Evolutionary conservation across 1,140 invertebrate species (phyloP), one percentile per base, ranked within the genome.

Genomic region (Bursaphelenchus mucronatus): DNA sequence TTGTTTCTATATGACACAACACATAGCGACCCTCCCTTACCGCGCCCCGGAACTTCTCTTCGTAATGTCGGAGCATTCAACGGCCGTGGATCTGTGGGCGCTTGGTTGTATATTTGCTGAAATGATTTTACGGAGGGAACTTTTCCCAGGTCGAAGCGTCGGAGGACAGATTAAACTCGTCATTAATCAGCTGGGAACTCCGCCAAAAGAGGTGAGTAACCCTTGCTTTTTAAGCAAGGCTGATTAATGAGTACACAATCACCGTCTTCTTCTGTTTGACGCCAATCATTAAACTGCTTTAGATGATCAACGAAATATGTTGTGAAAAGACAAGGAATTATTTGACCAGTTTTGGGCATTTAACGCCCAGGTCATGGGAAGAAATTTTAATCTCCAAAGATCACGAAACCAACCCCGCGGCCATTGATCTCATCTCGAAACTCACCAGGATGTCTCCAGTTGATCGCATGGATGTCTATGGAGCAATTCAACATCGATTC

Each of bases 81-180:
- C 70, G 3, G 64, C 2, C 81, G 92, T 98, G 43, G 94, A 97
- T 82, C 90, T 97, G n/a, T 98, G 94, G 94, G 94, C 91, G 46
- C 93, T 97, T 40, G 95, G 94, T 8, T 97, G 94, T 82, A 98
- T 97, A 77, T 96, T 97, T 80, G 94, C 92, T 9, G 95, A 97
- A 83, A 87, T 98, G 46, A 86, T 97, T 1, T 90, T 92, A 47
- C 84, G 95, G 61, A 86, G 93, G 66, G 97, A 98, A 72, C 86
- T 99, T 40, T 99, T 99, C 84, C 94, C 94, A 19, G 95, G 95
- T 17, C 45, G 76, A 66, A 77, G 71, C 64, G 76, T 78, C 13
- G 64, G 64, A 10, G 66, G 68, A 9, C 76, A 78, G 55, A 78
- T 78, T 44, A 78, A 78, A 57, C 63, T 78, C 15, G 56, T 79